These are phyloP conservation scores for Indicator indicator DNA, from an alignment of 2,113 vertebrate species.

Conservation along the genomic window DNA sequence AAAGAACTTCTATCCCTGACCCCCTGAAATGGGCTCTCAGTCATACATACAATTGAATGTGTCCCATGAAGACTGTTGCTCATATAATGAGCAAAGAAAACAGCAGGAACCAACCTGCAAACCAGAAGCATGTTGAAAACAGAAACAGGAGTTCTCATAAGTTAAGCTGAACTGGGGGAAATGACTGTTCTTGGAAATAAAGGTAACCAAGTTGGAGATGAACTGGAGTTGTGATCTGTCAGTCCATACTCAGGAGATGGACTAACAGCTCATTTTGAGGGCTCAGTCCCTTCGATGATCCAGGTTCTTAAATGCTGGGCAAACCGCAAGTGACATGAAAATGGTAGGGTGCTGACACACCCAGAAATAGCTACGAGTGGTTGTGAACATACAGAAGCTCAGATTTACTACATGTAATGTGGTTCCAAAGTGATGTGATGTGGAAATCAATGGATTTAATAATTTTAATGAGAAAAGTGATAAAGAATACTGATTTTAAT, in stretches of 20 bases:
- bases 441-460: background rate
- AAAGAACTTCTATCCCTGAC: background rate
- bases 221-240: background rate
- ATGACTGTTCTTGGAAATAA: background rate
- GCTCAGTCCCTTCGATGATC: background rate
- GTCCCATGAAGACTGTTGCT: background rate
- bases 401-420: background rate
- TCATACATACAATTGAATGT: background rate
- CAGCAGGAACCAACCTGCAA: background rate
- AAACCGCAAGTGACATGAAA: background rate
- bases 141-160: background rate
- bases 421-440: background rate
- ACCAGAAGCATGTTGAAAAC: background rate
- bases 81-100: background rate
- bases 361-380: background rate
- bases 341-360: background rate
- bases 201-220: background rate
- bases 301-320: background rate
- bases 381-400: background rate
- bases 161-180: background rate
- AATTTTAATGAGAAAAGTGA: slow-evolving; percentile 8
- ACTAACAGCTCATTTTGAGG: background rate
- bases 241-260: background rate
- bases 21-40: background rate
- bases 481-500: slow-evolving; percentile 12